Conservation (phyloP, 2,888 invertebrate genomes). For the Drosophila niveifrons region DNA sequence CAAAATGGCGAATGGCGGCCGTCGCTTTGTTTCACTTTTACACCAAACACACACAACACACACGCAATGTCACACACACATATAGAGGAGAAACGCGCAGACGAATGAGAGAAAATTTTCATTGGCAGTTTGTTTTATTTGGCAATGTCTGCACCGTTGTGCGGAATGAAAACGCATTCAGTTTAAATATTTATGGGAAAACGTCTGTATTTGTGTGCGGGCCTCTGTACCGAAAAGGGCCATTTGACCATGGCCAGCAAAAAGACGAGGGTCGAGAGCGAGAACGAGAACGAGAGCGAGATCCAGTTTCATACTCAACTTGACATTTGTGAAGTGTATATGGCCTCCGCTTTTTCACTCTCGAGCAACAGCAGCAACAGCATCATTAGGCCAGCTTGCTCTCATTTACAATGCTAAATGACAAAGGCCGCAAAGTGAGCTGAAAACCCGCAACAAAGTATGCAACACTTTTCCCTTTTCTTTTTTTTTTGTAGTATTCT, state of each 20-base stretch:
- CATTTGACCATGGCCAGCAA: slow-evolving; percentile 6
- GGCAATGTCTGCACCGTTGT: slow-evolving; percentile 65
- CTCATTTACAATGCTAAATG: slow-evolving; percentile 67
- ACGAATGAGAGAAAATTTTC: slow-evolving; percentile 46
- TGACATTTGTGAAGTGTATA: slow-evolving; percentile 57
- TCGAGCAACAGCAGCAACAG: slow-evolving; percentile 23
- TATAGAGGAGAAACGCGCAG: slow-evolving; percentile 20
- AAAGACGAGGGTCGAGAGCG: slow-evolving; percentile 17
- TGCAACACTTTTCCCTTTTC: slow-evolving; percentile 43
- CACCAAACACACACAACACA: slow-evolving; percentile 28
- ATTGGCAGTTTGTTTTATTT: slow-evolving; percentile 71
- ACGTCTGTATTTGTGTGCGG: slow-evolving; percentile 80
- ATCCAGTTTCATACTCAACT: slow-evolving; percentile 49
- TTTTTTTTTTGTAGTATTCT: not conserved
- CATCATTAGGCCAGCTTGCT: slow-evolving; percentile 11
- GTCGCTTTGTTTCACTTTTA: slow-evolving; percentile 72
- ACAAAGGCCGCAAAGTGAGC: slow-evolving; percentile 41
- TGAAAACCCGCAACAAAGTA: slow-evolving; percentile 52
- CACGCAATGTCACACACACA: slow-evolving; percentile 7
- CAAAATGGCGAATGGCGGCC: slow-evolving; percentile 73
- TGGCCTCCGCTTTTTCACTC: slow-evolving; percentile 25
- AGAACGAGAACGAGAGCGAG: not conserved
- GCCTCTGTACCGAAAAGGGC: slow-evolving; percentile 21
- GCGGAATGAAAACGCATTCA: slow-evolving; percentile 83
- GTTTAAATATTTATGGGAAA: slow-evolving; percentile 83